Base-by-base conservation (phyloP, 2,888 invertebrate species). In the Diachrysia chrysitis region DNA sequence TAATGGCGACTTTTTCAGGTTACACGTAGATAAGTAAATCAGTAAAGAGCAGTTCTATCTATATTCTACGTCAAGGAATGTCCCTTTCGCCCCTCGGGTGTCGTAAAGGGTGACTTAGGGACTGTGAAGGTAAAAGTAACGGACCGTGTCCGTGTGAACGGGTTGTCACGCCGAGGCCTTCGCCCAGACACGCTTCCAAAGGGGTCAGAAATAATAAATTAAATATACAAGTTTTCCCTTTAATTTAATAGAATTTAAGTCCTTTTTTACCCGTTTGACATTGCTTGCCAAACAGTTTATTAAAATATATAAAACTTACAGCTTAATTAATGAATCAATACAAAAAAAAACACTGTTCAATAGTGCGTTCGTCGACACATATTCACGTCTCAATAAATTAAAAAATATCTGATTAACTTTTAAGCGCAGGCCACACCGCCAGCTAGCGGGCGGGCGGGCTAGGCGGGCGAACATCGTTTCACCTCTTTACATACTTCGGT, bases 151-250 rank as follows among this genome's bases (percentile, higher is more conserved):
- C 48, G 23, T 14, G 58, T 25, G 32, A 35, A 25, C 21, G 35
- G 5, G 14, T 35, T 16, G 32, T 56, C 32, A 51, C 48, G 19
- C 37, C 19, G 17, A 12, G 19, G 21, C 48, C 48, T 51, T 21
- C 21, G 21, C 1, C 19, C 10, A 1, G 19, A 51, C 48, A 21
- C 21, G 21, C 48, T 51, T 10, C 21, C 0, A 19, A 42, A 51
- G 19, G 48, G 48, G 48, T 21, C 48, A 51, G 48, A 21, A 51
- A 21, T 51, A 51, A 51, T 19, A 42, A 42, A 42, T 42, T 42
- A 42, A 42, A 42, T 42, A n/a, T 42, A 42, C 42, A 42, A 14
- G n/a, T 37, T 42, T 42, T 42, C 42, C 3, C n/a, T 42, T 42
- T 42, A 16, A 42, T n/a, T 42, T 42, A n/a, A 42, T n/a, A 2